Evolutionary conservation across 2,797 vertebrate species (phyloP).

Genomic region (Falco cherrug): DNA sequence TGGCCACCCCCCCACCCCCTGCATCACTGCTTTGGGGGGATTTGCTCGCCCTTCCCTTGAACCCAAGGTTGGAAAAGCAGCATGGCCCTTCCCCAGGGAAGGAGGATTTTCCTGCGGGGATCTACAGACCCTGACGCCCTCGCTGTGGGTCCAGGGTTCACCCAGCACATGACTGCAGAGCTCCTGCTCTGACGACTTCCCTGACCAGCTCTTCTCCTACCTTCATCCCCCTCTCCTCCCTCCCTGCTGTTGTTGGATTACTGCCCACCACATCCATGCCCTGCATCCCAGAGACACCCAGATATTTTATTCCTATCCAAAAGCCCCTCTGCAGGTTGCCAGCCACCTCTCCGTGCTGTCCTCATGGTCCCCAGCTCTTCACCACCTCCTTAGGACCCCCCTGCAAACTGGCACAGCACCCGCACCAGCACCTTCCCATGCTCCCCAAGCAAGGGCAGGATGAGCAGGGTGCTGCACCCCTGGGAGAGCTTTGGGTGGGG

Average conservation of each 20-base stretch:
- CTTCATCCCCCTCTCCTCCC: background rate
- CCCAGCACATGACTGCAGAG: background rate
- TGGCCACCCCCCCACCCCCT: background rate
- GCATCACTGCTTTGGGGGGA: rapidly evolving
- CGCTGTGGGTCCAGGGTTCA: background rate
- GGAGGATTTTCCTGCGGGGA: background rate
- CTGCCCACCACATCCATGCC: background rate
- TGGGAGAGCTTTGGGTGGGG: background rate
- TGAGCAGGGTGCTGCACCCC: rapidly evolving
- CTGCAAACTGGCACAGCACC: background rate
- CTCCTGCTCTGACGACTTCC: background rate
- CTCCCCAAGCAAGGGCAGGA: rapidly evolving
- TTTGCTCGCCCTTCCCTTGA: background rate
- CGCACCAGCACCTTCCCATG: rapidly evolving
- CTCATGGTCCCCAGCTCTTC: background rate
- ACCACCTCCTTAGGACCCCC: background rate
- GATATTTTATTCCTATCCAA: background rate
- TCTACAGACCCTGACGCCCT: background rate
- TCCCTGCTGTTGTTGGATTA: rapidly evolving
- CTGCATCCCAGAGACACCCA: background rate
- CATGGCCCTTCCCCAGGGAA: background rate
- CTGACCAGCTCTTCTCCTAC: background rate
- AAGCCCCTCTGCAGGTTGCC: background rate
- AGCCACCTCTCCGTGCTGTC: background rate
- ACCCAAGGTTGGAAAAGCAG: background rate